Percentiles rank a stretch among this genome's conserved stretches.
These are phyloP conservation scores for Blera fallax DNA, from an alignment of 2,888 invertebrate species.

Conservation along the genomic window DNA sequence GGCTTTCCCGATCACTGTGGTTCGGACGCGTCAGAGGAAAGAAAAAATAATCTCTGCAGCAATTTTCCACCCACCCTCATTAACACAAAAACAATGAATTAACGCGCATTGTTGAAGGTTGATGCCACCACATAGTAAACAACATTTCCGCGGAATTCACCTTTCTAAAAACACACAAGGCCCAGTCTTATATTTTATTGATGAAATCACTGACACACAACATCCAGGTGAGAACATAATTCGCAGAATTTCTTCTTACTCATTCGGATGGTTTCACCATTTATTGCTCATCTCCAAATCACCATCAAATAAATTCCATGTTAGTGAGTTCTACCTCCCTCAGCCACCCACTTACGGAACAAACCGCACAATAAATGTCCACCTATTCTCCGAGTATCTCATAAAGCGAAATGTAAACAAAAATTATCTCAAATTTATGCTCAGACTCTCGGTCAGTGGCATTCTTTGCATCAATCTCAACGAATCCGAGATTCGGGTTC, in stretches of 20 bases:
- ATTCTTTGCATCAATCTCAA: neutral
- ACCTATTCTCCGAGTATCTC: neutral
- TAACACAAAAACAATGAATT: too few relatives aligned
- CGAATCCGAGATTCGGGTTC: neutral
- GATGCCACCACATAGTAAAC: neutral
- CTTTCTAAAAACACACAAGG: neutral
- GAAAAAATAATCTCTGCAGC: too few relatives aligned
- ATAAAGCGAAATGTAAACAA: slow-evolving; percentile 20
- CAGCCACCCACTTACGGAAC: slow-evolving; percentile 14
- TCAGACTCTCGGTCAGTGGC: neutral
- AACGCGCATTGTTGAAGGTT: too few relatives aligned
- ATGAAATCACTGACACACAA: neutral
- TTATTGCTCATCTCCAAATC: neutral
- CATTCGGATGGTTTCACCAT: neutral
- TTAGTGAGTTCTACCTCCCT: neutral
- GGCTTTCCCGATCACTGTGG: too few relatives aligned
- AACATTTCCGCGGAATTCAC: neutral
- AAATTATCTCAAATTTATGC: slow-evolving; percentile 29
- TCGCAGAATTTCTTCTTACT: neutral
- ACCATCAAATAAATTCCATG: neutral
- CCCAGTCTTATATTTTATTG: neutral
- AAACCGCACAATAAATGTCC: slow-evolving; percentile 26
- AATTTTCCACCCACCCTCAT: too few relatives aligned
- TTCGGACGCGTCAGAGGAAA: too few relatives aligned
- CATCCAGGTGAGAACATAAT: neutral